Base-by-base conservation (phyloP, 2,797 vertebrate species). In the Enteromius unitaeniatus region DNA sequence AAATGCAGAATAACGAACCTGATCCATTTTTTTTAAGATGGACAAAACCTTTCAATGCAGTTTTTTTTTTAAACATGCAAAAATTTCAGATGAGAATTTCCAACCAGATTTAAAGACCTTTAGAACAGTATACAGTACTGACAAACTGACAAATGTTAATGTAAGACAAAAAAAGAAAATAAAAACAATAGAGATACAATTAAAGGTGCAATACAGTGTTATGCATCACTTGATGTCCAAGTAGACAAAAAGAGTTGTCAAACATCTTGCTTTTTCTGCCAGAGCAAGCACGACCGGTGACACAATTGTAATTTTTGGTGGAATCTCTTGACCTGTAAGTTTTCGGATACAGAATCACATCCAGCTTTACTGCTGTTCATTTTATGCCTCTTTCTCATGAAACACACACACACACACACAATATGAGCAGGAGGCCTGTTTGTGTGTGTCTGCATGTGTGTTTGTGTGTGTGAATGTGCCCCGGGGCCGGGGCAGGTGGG, bases 401-500 rank as follows among this genome's bases (percentile, higher is more conserved):
- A 78, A 75, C 40, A 42, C 9, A 42, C 37, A 34, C 28, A 34
- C 31, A 65, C 60, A 28, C 69, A 37, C 60, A 67, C 70, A 42
- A 65, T 21, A 65, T 45, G n/a, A 60, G 21, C 34, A 81, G 58
- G 69, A 85, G 64, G 62, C 58, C 82, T 88, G 72, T 84, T 45
- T 81, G 74, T 62, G 78, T 37, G 75, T 82, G 82, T 74, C 79
- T 78, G 82, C 84, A 62, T 79, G 58, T 81, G 82, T 83, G 73
- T 77, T 34, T 69, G 62, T 67, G 58, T 86, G 87, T 72, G 19
- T 37, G 81, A 82, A 65, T 79, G 83, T 74, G 58, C 91, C 92
- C 93, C 88, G 84, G 88, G 92, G 94, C 92, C 90, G 92, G 92
- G 94, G 93, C 95, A 95, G 95, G 95, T 95, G 95, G 94, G 91